Conservation (phyloP, 2,113 vertebrate genomes). For the Halichoerus grypus region DNA sequence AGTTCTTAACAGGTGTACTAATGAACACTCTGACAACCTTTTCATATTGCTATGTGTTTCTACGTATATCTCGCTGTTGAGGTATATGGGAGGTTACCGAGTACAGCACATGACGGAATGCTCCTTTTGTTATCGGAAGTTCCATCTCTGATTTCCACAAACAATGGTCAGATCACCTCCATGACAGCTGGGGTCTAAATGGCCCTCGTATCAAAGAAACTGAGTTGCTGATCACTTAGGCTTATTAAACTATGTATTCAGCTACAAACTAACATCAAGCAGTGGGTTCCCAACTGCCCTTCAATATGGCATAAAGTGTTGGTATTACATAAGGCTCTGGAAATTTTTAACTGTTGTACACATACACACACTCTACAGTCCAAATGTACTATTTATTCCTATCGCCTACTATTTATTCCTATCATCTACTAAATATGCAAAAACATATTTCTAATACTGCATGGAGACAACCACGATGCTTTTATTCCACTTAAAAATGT, state of each 20-base stretch:
- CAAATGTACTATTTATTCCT: not conserved
- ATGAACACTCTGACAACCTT: not conserved
- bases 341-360: not conserved
- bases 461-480: not conserved
- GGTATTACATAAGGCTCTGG: not conserved
- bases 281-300: not conserved
- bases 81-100: not conserved
- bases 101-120: too few species aligned
- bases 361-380: not conserved
- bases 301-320: not conserved
- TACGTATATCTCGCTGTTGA: not conserved
- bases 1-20: not conserved
- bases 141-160: not conserved
- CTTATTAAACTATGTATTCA: not conserved
- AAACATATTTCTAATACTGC: not conserved
- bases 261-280: not conserved
- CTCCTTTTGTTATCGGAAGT: not conserved
- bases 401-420: not conserved
- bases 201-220: not conserved
- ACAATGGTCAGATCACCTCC: not conserved
- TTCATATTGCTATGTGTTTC: not conserved
- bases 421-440: not conserved
- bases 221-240: not conserved
- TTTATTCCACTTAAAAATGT: not conserved
- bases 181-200: not conserved